phyloP scores from a whole-genome alignment of 2,888 invertebrate genomes.

The Bedellia somnulentella region DNA sequence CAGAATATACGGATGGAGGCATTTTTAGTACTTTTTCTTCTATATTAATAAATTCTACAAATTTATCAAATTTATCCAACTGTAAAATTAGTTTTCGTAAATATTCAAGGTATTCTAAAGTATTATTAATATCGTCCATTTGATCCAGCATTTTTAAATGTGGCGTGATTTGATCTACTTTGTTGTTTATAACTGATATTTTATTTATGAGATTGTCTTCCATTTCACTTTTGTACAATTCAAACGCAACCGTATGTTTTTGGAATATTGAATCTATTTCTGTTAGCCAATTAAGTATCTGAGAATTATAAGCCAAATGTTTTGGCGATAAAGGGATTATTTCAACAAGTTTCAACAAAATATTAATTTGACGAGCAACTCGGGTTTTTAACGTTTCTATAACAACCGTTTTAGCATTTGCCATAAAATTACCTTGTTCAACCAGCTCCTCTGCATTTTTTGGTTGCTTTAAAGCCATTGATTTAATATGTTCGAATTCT shows the following conservation, averaged over 20 bases:
- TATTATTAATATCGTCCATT: slow-evolving; percentile 79
- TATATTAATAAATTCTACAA: slow-evolving; percentile 84
- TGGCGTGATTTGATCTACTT: slow-evolving; percentile 72
- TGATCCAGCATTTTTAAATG: slow-evolving; percentile 77
- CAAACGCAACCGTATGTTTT: slow-evolving; percentile 75
- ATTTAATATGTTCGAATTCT: slow-evolving; percentile 71
- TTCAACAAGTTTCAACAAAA: slow-evolving; percentile 73
- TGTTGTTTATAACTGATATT: slow-evolving; percentile 69
- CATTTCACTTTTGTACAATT: slow-evolving; percentile 79
- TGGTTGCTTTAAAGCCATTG: slow-evolving; percentile 71
- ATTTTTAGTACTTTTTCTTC: slow-evolving; percentile 88
- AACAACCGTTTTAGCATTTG: slow-evolving; percentile 73
- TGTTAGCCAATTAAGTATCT: slow-evolving; percentile 80
- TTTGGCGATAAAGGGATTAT: slow-evolving; percentile 72
- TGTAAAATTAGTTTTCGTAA: slow-evolving; percentile 75
- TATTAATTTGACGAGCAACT: slow-evolving; percentile 67
- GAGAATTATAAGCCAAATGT: slow-evolving; percentile 79
- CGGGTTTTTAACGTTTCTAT: slow-evolving; percentile 70
- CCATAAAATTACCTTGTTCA: slow-evolving; percentile 78
- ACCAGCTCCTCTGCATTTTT: slow-evolving; percentile 80
- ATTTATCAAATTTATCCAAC: slow-evolving; percentile 72
- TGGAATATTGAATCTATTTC: slow-evolving; percentile 82
- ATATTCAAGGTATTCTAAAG: slow-evolving; percentile 77
- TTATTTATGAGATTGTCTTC: slow-evolving; percentile 76
- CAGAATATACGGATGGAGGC: slow-evolving; percentile 73